Evolutionary conservation across 2,797 vertebrate genomes (phyloP).

Genomic region (Trematomus bernacchii): DNA sequence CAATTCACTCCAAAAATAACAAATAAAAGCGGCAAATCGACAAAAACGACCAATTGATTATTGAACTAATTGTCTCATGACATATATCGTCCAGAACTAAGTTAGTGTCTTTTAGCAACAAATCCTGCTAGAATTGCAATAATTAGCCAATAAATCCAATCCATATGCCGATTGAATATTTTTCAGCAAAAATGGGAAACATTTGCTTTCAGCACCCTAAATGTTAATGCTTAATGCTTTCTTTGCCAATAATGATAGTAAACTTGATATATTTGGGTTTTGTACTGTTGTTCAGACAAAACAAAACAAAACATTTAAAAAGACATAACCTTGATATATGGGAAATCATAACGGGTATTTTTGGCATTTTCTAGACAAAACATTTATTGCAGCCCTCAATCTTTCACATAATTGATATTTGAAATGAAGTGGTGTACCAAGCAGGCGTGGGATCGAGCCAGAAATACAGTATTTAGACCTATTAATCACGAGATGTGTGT

Average conservation of each 20-base stretch:
- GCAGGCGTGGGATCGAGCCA: conserved; percentile 39
- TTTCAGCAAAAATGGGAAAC: not conserved
- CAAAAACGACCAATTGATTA: not conserved
- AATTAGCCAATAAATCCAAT: not conserved
- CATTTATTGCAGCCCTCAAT: not conserved
- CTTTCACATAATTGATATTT: conserved; percentile 20
- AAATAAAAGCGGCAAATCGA: not conserved
- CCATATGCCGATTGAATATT: not conserved
- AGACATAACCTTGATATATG: not conserved
- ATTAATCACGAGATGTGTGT: conserved; percentile 69
- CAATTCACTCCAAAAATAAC: conserved; percentile 1
- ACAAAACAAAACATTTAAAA: not conserved
- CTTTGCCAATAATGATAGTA: not conserved
- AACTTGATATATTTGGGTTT: not conserved
- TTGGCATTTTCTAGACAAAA: not conserved
- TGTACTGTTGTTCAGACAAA: not conserved
- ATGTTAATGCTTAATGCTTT: not conserved
- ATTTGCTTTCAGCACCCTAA: not conserved
- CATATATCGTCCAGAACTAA: not conserved
- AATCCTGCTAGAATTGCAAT: not conserved
- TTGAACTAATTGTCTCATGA: not conserved
- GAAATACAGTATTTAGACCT: conserved; percentile 55
- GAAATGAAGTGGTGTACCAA: conserved; percentile 28
- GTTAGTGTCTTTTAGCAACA: not conserved
- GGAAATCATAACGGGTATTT: not conserved